Base-by-base conservation (phyloP, 1,140 invertebrate genomes). In the Drosophila albomicans region DNA sequence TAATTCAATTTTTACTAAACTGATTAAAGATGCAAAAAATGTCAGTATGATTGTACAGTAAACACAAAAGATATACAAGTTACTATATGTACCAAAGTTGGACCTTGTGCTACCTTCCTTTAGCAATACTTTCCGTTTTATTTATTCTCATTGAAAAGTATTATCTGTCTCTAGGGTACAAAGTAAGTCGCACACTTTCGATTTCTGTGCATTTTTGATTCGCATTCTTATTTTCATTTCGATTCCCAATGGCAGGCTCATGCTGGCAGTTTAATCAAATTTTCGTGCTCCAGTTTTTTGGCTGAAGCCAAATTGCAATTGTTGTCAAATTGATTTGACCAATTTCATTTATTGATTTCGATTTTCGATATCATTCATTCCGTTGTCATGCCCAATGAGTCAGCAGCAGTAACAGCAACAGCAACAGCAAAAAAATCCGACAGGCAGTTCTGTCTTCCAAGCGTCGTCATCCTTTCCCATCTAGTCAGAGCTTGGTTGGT, bases 321-420 rank as follows among this genome's bases (percentile, higher is more conserved):
- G 84, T 89, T 88, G 81, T 78, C 85, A 89, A 88, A 88, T 88
- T 88, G 85, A 88, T 88, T 88, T 88, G 81, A 89, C 85, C 85
- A 88, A 88, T 88, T 88, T 88, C 75, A 85, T 81, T 88, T 88
- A 88, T 88, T 88, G 85, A 88, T 88, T 89, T 81, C 84, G 84
- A 84, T 87, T 88, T 87, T 87, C 77, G 84, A 88, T 87, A 87
- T 84, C 85, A 89, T 81, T 89, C 81, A 81, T 76, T 89, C 72
- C 71, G 70, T 63, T 85, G 78, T 75, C 85, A 89, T 88, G 75
- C 78, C 85, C 78, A 88, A 89, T 85, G 85, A 88, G 75, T 88
- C 81, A 81, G 85, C 85, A 79, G 68, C 71, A 81, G 46, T 61
- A 62, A 16, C 28, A 45, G 54, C 35, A 8, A 6, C 30, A 30